Evolutionary conservation across 1,140 invertebrate genomes (phyloP), one percentile per base, ranked within the genome.

Genomic region (Chironomus striatipennis): DNA sequence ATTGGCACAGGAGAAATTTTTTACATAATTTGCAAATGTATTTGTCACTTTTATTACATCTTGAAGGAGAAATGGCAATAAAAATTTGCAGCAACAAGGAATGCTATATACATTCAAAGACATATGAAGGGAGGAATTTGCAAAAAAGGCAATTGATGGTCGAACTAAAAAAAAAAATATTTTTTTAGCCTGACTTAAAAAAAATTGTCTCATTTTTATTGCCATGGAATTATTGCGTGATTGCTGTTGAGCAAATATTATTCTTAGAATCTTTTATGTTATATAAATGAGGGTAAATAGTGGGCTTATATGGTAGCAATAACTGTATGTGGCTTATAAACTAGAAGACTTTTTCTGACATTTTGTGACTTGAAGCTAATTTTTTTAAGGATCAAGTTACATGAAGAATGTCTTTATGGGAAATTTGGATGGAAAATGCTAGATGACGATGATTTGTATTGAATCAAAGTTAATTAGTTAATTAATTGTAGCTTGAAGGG

Each of bases 21-120:
- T 57, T 57, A 57, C 47, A 57, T 57, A 57, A 57, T 57, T 57
- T 57, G n/a, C n/a, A n/a, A 5, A 57, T 57, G 47, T 57, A n/a
- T 57, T 57, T 57, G 47, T 57, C n/a, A 57, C 1, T 57, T 57
- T 57, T 57, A 57, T 57, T 57, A 10, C 47, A 12, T 57, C n/a
- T 15, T 57, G 47, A 57, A 57, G 47, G 47, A 57, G 47, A 57
- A 57, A 57, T 57, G 47, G 47, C 47, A 57, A 57, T 57, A 57
- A 57, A 57, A 57, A 57, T 57, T 57, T 57, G 47, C n/a, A 12
- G n/a, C 12, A 57, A 57, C 47, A 57, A 15, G n/a, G 15, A n/a
- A 57, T 57, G n/a, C 12, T 57, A n/a, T 57, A 10, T 34, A 34
- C 5, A 2, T 2, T 2, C 47, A 57, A n/a, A 57, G 47, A 57